Conservation (phyloP, 2,888 invertebrate species). For the Eugnorisma glareosa region DNA sequence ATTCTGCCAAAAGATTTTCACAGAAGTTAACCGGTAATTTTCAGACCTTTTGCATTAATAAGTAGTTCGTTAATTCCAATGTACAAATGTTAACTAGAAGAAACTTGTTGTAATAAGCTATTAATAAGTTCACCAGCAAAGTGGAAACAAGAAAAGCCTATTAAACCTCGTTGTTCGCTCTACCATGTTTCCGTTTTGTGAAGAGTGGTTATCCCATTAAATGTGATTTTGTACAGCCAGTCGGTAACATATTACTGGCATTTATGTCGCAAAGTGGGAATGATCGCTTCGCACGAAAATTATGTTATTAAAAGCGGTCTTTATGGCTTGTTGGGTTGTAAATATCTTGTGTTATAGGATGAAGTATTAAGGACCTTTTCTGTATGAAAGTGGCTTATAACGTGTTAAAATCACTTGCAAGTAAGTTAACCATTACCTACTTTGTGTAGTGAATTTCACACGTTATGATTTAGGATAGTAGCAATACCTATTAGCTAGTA, state of each 20-base stretch:
- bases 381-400: not conserved
- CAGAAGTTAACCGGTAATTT: slow-evolving; percentile 20
- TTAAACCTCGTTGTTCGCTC: slow-evolving; percentile 71
- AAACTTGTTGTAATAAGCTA: slow-evolving; percentile 43
- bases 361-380: slow-evolving; percentile 2
- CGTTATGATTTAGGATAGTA: not conserved
- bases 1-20: not conserved
- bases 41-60: slow-evolving; percentile 6
- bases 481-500: not conserved
- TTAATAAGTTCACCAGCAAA: slow-evolving; percentile 49
- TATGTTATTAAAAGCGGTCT: slow-evolving; percentile 45
- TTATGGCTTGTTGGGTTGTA: slow-evolving; percentile 30
- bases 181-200: slow-evolving; percentile 67
- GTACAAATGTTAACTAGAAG: slow-evolving; percentile 8
- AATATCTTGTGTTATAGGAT: slow-evolving; percentile 15
- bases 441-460: not conserved
- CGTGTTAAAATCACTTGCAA: not conserved
- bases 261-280: slow-evolving; percentile 54
- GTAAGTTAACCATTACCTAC: not conserved
- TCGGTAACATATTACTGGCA: slow-evolving; percentile 69
- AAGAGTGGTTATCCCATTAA: slow-evolving; percentile 70
- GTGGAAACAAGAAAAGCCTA: slow-evolving; percentile 74
- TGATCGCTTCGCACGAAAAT: slow-evolving; percentile 49
- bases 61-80: not conserved
- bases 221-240: slow-evolving; percentile 59